Base-by-base conservation (phyloP, 2,888 invertebrate genomes). In the Drosophila nr. perissopoda region DNA sequence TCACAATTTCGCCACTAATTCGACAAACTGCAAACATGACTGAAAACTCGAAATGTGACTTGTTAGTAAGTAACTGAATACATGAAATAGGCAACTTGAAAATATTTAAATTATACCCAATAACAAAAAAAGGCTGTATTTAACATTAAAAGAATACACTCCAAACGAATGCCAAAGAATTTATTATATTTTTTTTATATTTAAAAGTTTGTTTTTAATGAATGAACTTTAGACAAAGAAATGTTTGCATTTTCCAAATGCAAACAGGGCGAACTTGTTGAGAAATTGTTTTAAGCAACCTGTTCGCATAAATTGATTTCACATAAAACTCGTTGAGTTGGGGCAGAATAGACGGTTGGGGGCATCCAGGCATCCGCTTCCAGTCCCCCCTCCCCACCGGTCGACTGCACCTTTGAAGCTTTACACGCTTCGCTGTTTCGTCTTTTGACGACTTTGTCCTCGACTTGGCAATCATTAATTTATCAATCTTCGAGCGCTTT, bases 381-480 rank as follows among this genome's bases (percentile, higher is more conserved):
- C 66, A 51, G 21, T 16, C 21, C 21, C 16, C 34, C 36, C 33
- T 0, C 0, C 10, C 49, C 48, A n/a, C 52, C 27, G 1, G 25
- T 31, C 18, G 63, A 33, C 49, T 60, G 70, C 67, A 70, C 79
- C 82, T 69, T 69, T 72, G 63, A 58, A 70, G 76, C 74, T 65
- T 80, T 82, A 71, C 71, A 66, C 70, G 67, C 66, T 62, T 63
- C 49, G 56, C 49, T 58, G 62, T 75, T 68, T 80, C 56, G 66
- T 36, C 61, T 64, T 71, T 76, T 80, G 76, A 79, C 60, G 82
- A 78, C 79, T 75, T 74, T 70, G 82, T 74, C 80, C 67, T 81
- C 81, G 76, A 73, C 60, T 76, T 81, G 82, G 87, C 88, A 89
- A 88, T 88, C 90, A 89, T 87, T 89, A 87, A 90, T 87, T 87